Base-by-base conservation (phyloP, 2,888 invertebrate genomes). In the Zootermopsis nevadensis region DNA sequence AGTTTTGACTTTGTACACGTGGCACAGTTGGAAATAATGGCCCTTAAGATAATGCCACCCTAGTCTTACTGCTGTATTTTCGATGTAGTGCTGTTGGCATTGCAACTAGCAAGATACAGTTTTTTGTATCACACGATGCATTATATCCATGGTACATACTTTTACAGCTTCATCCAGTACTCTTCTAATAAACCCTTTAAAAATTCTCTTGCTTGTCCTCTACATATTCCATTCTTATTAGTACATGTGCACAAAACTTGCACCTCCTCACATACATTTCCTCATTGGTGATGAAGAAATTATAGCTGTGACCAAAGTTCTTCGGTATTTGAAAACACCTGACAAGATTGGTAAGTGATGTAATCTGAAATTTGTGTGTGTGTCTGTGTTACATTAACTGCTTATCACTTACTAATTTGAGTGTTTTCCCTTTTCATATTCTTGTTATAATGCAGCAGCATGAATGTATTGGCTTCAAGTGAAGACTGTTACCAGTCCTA, bases 281-380 rank as follows among this genome's bases (percentile, higher is more conserved):
- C 3, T 27, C 27, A 60, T 60, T 60, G 27, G 27, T 27, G 60
- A 7, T 60, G 27, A 60, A 60, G 60, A 60, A 60, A 60, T 3
- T 12, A 53, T 60, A n/a, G 60, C n/a, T 27, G 60, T 60, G 60
- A 60, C 60, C 60, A 60, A 27, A 60, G 8, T 69, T 69, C 69
- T 31, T 69, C 31, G 33, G 33, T 27, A 33, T 69, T 69, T 69
- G 31, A 30, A 69, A 69, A 31, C 69, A 19, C 10, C 31, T 31
- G 12, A 69, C 31, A 2, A 31, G 4, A 67, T 30, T 69, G 69
- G 69, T 69, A 69, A 69, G 69, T 69, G 69, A 7, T 27, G 6
- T n/a, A n/a, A 60, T 15, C n/a, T 1, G n/a, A 22, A 19, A 55
- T 8, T 60, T 60, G 60, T 60, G 60, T 60, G n/a, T 27, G 27